Evolutionary conservation across 2,888 invertebrate species (phyloP).

Genomic region (Watsonalla cultraria): DNA sequence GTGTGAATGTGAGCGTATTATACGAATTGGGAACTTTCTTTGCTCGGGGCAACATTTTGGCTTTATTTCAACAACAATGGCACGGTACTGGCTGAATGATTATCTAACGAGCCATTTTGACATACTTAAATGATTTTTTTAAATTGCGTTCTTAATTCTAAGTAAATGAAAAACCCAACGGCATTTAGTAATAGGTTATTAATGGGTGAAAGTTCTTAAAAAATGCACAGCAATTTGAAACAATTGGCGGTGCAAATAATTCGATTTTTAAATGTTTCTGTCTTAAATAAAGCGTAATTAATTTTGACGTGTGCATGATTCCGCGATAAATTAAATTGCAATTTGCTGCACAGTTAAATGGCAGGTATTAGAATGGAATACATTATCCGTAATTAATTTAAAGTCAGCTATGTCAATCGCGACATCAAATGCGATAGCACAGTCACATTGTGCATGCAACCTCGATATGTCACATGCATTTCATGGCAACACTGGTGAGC

Average conservation of each 20-base stretch:
- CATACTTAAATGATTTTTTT: neutral
- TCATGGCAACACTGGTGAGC: conserved; percentile 26
- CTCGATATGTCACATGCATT: conserved; percentile 44
- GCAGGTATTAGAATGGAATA: neutral
- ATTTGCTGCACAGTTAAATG: too few species aligned
- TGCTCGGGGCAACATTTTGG: conserved; percentile 4
- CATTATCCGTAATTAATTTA: conserved; percentile 11
- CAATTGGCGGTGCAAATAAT: too few species aligned
- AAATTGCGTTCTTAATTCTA: neutral
- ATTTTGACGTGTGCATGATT: too few species aligned
- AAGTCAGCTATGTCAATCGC: too few species aligned
- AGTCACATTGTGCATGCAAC: conserved; percentile 32
- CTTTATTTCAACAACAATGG: neutral
- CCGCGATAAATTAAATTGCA: too few species aligned
- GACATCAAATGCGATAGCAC: conserved; percentile 13
- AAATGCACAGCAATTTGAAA: too few species aligned
- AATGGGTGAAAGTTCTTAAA: too few species aligned
- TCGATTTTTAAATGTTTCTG: too few species aligned
- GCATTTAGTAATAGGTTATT: too few species aligned
- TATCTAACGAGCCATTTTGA: neutral
- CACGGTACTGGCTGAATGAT: neutral
- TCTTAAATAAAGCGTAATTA: too few species aligned
- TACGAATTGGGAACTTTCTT: conserved; percentile 10
- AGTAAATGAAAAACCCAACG: too few species aligned
- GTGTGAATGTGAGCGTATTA: conserved; percentile 13